Evolutionary conservation across 1,140 invertebrate species (phyloP), one percentile per base, ranked within the genome.

Genomic region (Euwallacea fornicatus): DNA sequence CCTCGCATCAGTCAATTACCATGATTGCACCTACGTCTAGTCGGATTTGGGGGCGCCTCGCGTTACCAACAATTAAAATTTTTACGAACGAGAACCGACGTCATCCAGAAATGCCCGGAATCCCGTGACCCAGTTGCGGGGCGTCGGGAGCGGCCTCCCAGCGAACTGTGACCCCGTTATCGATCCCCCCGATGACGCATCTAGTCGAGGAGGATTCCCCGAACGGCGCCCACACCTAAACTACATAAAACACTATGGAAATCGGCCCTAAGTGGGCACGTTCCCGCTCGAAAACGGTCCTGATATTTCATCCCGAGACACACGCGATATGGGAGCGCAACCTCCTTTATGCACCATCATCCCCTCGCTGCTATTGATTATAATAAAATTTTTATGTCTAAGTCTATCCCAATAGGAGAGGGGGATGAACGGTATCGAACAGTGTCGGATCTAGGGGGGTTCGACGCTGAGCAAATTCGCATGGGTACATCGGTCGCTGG

Each of bases 111-210:
- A 43, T 42, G 42, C 43, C 46, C 60, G 62, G 62, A 64, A 54
- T 64, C 66, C 60, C 64, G 70, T 69, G 71, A 65, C 70, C 70
- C 59, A 50, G 70, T 68, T 66, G 21, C 71, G 58, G 55, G 69
- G 63, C 44, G 42, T 59, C 62, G 69, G 69, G 69, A 67, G 69
- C 59, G 58, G 66, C 65, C 11, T 59, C 65, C 64, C 69, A 41
- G 47, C 65, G 73, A 71, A 55, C 70, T 74, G 65, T 74, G 73
- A 74, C 73, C 73, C 73, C 70, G 66, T 68, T 74, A 74, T 74
- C 73, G 73, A 74, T 74, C 73, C 66, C 7, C 44, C 54, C 7
- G 67, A 69, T 61, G 67, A 62, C 56, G 71, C 65, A 72, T 67
- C 58, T 54, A 46, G 15, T 43, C 43, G 43, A 11, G 63, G 47